A percentile compares a stretch with the other conserved stretches of the same genome.
These are phyloP conservation scores for Noctua fimbriata DNA, from an alignment of 2,888 invertebrate genomes.

Conservation along the genomic window DNA sequence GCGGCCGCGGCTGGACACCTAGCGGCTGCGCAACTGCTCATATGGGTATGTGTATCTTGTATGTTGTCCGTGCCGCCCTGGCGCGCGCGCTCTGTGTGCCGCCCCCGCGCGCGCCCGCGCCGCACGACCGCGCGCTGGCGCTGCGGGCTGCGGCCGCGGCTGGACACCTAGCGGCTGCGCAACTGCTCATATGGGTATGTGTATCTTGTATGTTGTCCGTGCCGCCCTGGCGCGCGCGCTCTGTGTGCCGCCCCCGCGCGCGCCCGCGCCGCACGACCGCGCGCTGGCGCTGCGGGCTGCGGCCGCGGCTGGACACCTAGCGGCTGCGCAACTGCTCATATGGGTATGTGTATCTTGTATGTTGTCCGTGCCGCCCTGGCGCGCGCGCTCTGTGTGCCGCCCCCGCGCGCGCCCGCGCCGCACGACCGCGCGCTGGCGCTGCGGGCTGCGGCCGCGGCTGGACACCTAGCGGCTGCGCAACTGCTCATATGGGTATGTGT, in stretches of 20 bases:
- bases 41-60: constrained; percentile 96
- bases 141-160: constrained; percentile 97
- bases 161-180: constrained; percentile 97
- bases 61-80: too few relatives aligned
- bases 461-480: constrained; percentile 97
- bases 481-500: constrained; percentile 96
- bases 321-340: constrained; percentile 97
- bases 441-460: constrained; percentile 97
- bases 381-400: constrained; percentile 91
- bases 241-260: constrained; percentile 93
- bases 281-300: constrained; percentile 94
- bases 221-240: constrained; percentile 88
- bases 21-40: constrained; percentile 96
- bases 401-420: constrained; percentile 93
- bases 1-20: constrained; percentile 97
- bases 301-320: constrained; percentile 96
- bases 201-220: too few relatives aligned
- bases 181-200: constrained; percentile 97
- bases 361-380: constrained; percentile 75
- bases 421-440: constrained; percentile 87
- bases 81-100: constrained; percentile 91
- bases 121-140: constrained; percentile 79
- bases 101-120: constrained; percentile 93
- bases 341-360: constrained; percentile 96
- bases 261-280: constrained; percentile 86